Evolutionary conservation across 2,113 vertebrate species (phyloP).

Genomic region (Falco punctatus): DNA sequence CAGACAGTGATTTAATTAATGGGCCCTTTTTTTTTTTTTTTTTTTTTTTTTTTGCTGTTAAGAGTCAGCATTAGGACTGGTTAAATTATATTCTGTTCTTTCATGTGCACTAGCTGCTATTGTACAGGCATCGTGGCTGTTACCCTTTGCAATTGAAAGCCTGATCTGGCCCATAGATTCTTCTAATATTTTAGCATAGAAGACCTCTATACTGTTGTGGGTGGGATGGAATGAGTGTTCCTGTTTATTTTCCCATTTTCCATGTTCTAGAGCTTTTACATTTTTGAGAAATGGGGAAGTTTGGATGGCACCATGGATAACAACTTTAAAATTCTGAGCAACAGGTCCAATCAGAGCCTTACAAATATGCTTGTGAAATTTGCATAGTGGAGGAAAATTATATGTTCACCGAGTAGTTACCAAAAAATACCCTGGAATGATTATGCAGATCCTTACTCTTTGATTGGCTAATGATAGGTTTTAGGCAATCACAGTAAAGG

Average conservation of each 20-base stretch:
- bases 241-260: background rate
- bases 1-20: background rate
- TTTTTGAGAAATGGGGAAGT: background rate
- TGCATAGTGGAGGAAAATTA: constrained; percentile 23
- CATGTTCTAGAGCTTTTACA: background rate
- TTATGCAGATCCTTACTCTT: constrained; percentile 40
- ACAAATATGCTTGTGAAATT: constrained; percentile 1
- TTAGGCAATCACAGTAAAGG: constrained; percentile 46
- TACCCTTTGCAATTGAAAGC: background rate
- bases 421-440: constrained; percentile 8
- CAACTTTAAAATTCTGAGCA: constrained; percentile 31
- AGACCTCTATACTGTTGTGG: background rate
- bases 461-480: constrained; percentile 61
- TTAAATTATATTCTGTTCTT: background rate
- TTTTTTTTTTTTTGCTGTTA: background rate
- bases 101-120: background rate
- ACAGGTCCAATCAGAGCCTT: constrained; percentile 1
- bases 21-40: background rate
- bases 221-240: too few relatives aligned
- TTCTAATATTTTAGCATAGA: background rate
- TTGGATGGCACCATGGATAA: background rate
- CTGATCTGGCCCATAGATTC: background rate
- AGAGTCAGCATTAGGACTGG: background rate
- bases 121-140: background rate
- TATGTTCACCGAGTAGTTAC: constrained; percentile 19